Percentiles rank a stretch among this genome's conserved stretches.
Evolutionary conservation across 2,113 vertebrate genomes (phyloP).

Genomic region (Petaurus breviceps): DNA sequence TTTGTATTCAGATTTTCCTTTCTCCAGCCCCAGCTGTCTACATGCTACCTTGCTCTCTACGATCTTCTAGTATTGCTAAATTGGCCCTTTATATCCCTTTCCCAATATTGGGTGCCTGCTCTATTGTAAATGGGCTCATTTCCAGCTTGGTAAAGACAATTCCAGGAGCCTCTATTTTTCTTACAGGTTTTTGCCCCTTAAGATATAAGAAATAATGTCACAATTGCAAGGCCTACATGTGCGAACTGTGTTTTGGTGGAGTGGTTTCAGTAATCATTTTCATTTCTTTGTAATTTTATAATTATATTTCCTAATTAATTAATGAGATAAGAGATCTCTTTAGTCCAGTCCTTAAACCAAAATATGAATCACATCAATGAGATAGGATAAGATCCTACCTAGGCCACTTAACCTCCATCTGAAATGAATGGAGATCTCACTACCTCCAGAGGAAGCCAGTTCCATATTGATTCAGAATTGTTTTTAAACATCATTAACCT

Average conservation of each 20-base stretch:
- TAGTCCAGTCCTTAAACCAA: not conserved
- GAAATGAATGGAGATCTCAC: not conserved
- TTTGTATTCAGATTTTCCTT: too few relatives aligned
- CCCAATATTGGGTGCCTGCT: rapidly evolving
- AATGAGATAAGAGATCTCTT: not conserved
- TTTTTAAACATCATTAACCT: too few relatives aligned
- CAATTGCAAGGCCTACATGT: rapidly evolving
- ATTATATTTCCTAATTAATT: not conserved
- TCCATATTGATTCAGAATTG: too few relatives aligned
- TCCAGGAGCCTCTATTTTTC: rapidly evolving
- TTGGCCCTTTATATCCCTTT: rapidly evolving
- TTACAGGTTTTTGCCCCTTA: rapidly evolving
- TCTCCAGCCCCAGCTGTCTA: too few relatives aligned
- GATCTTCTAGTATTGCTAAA: too few relatives aligned
- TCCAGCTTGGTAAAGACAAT: not conserved
- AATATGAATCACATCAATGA: not conserved
- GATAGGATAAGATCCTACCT: not conserved
- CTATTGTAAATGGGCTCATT: not conserved
- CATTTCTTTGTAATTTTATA: not conserved
- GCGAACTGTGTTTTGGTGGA: not conserved
- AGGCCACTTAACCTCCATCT: not conserved
- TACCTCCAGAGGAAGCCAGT: not conserved
- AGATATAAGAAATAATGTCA: rapidly evolving
- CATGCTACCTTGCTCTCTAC: too few relatives aligned
- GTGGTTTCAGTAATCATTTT: not conserved